Base-by-base conservation (phyloP, 2,888 invertebrate genomes). In the Leptinotarsa peninsularis region DNA sequence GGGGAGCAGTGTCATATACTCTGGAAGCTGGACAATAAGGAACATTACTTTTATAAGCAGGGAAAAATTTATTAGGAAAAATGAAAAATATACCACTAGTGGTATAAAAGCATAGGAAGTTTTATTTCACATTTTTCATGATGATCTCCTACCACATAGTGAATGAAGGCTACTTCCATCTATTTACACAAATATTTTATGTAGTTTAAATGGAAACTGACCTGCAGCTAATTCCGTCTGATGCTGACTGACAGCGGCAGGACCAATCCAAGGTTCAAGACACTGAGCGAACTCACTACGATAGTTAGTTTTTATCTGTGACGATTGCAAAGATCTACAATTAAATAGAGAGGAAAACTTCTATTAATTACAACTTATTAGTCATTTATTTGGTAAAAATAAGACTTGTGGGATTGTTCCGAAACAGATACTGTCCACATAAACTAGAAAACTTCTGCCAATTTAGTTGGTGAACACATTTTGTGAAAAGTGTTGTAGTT, bases 261-360 rank as follows among this genome's bases (percentile, higher is more conserved):
- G 87, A 49, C 90, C 90, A 49, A 92, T 90, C 89, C 91, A 92
- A 0, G 92, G 91, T 80, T 93, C 92, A 66, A 93, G 86, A 66
- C 90, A 90, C 74, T 91, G 90, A 17, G 92, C 91, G 83, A 93
- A 93, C 83, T 93, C 93, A 73, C 89, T 90, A 77, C 92, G 90
- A 85, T 92, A 93, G 83, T 92, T 92, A 1, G 91, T 91, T 81
- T 87, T 87, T 49, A 89, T 88, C 54, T 87, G 84, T 54, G 91
- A 91, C 49, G 91, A 90, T 82, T 91, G 91, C 58, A 90, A 87
- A 17, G 91, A 91, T 79, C 91, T 87, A 75, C 17, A 75, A 43
- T 43, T 43, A 10, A 43, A 13, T 74, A 66, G 21, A 63, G 50
- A 18, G n/a, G 63, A 33, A 27, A 18, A 4, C 15, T 23, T n/a